Conservation (phyloP, 2,797 vertebrate species). For the Neosalanx taihuensis region DNA sequence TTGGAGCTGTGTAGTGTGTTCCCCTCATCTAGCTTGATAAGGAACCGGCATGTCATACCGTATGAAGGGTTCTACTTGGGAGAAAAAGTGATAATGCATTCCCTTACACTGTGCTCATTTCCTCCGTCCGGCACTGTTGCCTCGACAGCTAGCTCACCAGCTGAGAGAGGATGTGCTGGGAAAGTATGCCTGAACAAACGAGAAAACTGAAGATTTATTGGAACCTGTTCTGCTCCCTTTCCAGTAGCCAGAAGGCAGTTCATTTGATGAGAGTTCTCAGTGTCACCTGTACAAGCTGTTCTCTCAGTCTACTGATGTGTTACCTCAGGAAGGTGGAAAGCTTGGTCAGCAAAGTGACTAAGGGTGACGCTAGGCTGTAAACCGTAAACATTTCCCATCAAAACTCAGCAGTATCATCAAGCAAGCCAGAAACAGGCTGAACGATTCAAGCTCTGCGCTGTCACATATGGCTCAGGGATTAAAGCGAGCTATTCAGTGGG, state of each 20-base stretch:
- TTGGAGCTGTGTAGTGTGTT: slow-evolving; percentile 44
- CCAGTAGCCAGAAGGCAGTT: neutral
- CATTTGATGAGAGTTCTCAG: neutral
- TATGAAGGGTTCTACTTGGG: slow-evolving; percentile 38
- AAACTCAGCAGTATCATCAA: neutral
- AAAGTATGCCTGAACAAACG: neutral
- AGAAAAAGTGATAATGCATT: slow-evolving; percentile 69
- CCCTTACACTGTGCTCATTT: slow-evolving; percentile 68
- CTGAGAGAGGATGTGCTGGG: slow-evolving; percentile 40
- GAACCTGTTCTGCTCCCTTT: neutral
- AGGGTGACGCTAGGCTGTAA: neutral
- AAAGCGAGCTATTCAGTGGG: neutral
- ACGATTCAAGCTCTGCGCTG: neutral
- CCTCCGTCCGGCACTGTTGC: slow-evolving; percentile 58
- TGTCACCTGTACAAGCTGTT: neutral
- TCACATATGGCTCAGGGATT: neutral
- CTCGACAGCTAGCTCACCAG: slow-evolving; percentile 57
- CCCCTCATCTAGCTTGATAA: slow-evolving; percentile 55
- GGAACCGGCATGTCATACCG: slow-evolving; percentile 46
- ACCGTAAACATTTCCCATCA: neutral
- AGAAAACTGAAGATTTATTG: slow-evolving; percentile 1
- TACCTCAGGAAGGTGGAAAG: neutral
- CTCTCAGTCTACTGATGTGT: slow-evolving; percentile 1
- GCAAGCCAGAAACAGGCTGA: neutral
- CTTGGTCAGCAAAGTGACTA: neutral